These are phyloP conservation scores for Drosophila yakuba DNA, from an alignment of 1,140 invertebrate species.

Conservation along the genomic window DNA sequence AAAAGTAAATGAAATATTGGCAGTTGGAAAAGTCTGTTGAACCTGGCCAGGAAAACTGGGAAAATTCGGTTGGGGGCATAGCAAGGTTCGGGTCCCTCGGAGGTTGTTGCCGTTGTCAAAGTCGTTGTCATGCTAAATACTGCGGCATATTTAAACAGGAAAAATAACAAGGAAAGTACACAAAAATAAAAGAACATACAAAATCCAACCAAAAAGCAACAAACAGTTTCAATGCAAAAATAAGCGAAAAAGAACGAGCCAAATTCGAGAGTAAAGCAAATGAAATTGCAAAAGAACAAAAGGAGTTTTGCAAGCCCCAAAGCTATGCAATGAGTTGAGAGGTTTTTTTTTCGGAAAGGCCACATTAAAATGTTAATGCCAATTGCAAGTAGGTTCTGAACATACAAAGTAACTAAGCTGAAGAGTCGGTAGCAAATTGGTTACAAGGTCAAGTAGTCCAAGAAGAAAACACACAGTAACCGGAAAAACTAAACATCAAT, in stretches of 20 bases:
- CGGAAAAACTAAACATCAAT: neutral
- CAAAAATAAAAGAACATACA: slow-evolving; percentile 23
- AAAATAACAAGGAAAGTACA: slow-evolving; percentile 60
- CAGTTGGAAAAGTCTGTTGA: slow-evolving; percentile 68
- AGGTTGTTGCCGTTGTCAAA: slow-evolving; percentile 56
- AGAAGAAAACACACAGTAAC: neutral
- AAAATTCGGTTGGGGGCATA: slow-evolving; percentile 1
- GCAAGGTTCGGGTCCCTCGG: slow-evolving; percentile 13
- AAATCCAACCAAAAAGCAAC: slow-evolving; percentile 7
- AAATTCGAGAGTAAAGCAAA: slow-evolving; percentile 47
- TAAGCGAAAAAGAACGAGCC: neutral
- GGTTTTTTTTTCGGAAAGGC: slow-evolving; percentile 5
- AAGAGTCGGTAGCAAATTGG: slow-evolving; percentile 22
- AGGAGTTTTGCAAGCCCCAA: slow-evolving; percentile 45
- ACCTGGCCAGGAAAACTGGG: slow-evolving; percentile 40
- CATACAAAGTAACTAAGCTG: slow-evolving; percentile 21
- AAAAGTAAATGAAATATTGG: slow-evolving; percentile 73
- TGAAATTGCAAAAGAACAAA: slow-evolving; percentile 69
- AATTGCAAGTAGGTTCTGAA: slow-evolving; percentile 58
- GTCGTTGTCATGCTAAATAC: slow-evolving; percentile 80
- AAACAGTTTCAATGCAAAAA: slow-evolving; percentile 19
- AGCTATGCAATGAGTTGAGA: slow-evolving; percentile 5
- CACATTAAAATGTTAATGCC: slow-evolving; percentile 75
- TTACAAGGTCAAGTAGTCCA: slow-evolving; percentile 8
- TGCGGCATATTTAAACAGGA: slow-evolving; percentile 74